Evolutionary conservation across 2,113 vertebrate species (phyloP), one percentile per base, ranked within the genome.

Genomic region (Formicarius rufipectus): DNA sequence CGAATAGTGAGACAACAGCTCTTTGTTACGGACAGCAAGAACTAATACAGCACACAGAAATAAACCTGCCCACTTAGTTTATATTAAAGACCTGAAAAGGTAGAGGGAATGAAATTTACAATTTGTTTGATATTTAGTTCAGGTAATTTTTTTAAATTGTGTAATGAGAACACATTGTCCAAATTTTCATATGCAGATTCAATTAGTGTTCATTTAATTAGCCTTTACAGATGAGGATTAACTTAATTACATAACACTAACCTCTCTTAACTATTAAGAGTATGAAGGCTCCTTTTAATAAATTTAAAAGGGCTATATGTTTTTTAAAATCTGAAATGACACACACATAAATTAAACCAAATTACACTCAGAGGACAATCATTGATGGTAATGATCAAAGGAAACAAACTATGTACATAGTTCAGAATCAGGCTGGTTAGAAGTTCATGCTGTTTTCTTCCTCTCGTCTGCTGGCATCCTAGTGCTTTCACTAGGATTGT

Each of bases 121-220:
- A 25, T 55, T 93, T 93, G 66, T 93, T 93, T 94, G 73, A 69
- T 87, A 62, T 96, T 97, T 93, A 95, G 92, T 82, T 95, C 94
- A 91, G 92, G 90, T 96, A 93, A 93, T 82, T 94, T 96, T 95
- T 68, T 39, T 1, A 20, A 91, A 90, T 77, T 88, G 81, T 75
- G 24, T 96, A 97, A 96, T 97, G 91, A 97, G 96, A 96, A 93
- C 94, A 92, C 96, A 91, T 96, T 96, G 96, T 97, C 96, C 93
- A 95, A 89, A 97, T 97, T 96, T 96, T 97, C 96, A 96, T 97
- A 97, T 97, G 96, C 93, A 96, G 89, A 97, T 97, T 97, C 93
- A 96, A 96, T 97, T 97, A 97, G 83, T 79, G 93, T 97, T 97
- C 45, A 63, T 94, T 96, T 97, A 97, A 97, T 97, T 97, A 97